Base-by-base conservation (phyloP, 2,113 vertebrate genomes). In the Petromus typicus region DNA sequence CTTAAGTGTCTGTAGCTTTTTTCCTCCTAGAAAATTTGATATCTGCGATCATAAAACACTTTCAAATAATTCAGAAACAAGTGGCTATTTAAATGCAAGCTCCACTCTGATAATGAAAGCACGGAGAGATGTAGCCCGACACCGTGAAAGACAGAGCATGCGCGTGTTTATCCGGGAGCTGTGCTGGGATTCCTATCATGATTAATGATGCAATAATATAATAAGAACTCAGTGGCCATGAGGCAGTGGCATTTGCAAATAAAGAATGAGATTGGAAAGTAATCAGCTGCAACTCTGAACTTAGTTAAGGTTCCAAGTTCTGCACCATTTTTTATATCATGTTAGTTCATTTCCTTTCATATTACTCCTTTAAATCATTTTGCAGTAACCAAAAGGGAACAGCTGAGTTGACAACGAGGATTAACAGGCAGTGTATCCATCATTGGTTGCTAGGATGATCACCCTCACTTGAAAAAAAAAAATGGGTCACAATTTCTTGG, bases 201-300 rank as follows among this genome's bases (percentile, higher is more conserved):
- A 98, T 97, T 97, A 96, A 98, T 97, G 97, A 86, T 83, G 97
- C 94, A 98, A 97, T 97, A 97, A 96, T 95, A 97, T 82, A 97
- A 97, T 96, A 96, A 96, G 96, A 97, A 97, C 75, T 96, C 97
- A 96, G 96, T 97, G 96, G 95, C 97, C 97, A 98, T 97, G 97
- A 97, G 96, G 90, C 96, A 97, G 96, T 96, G 94, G 96, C 97
- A 98, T 98, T 97, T 97, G 91, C 96, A 97, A 97, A 94, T 97
- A 97, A 97, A 98, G 97, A 97, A 98, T 97, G 96, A 97, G 96
- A 97, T 93, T 3, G 23, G 89, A 97, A 93, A 96, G 97, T 93
- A 96, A 97, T 97, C 96, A 96, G 86, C 82, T 93, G 91, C 93
- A 94, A 95, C 76, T 96, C 87, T 23, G 86, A 93, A 97, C 95